phyloP scores from a whole-genome alignment of 2,113 vertebrate species.

The Antennarius striatus region DNA sequence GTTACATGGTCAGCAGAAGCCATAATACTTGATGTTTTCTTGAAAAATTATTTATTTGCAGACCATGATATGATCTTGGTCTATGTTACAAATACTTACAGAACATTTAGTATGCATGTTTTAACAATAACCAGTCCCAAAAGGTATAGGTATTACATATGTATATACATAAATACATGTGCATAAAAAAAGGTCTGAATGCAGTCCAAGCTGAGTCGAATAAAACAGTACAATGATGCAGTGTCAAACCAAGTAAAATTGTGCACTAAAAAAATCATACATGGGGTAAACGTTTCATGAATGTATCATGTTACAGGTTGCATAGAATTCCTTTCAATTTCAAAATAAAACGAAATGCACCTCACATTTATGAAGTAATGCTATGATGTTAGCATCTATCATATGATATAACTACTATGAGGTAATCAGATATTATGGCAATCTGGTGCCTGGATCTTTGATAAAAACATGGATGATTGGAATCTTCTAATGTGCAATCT shows the following conservation, averaged over 20 bases:
- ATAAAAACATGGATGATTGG: neutral
- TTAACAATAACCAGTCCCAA: conserved; percentile 66
- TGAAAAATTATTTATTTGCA: conserved; percentile 74
- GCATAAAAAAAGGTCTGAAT: conserved; percentile 59
- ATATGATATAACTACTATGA: conserved; percentile 43
- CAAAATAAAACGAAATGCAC: conserved; percentile 38
- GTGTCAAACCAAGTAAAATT: conserved; percentile 41
- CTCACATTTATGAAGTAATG: conserved; percentile 31
- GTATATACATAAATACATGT: conserved; percentile 76
- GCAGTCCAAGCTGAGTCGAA: conserved; percentile 40
- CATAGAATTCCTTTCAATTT: conserved; percentile 67
- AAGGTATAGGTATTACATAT: conserved; percentile 73
- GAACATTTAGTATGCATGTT: conserved; percentile 55
- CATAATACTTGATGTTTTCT: conserved; percentile 21
- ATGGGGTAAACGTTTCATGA: conserved; percentile 44
- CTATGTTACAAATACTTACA: conserved; percentile 69
- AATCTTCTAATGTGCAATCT: too few relatives aligned
- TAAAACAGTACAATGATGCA: conserved; percentile 47
- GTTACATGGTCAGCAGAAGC: too few relatives aligned
- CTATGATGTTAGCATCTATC: conserved; percentile 18
- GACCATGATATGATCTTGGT: conserved; percentile 58
- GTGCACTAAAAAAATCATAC: conserved; percentile 33
- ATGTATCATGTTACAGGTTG: conserved; percentile 59
- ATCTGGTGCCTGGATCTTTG: conserved; percentile 31
- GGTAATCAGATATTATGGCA: conserved; percentile 61